Percentiles rank a stretch among this genome's conserved stretches.
phyloP scores from a whole-genome alignment of 1,140 invertebrate species.

The Nasonia longicornis region DNA sequence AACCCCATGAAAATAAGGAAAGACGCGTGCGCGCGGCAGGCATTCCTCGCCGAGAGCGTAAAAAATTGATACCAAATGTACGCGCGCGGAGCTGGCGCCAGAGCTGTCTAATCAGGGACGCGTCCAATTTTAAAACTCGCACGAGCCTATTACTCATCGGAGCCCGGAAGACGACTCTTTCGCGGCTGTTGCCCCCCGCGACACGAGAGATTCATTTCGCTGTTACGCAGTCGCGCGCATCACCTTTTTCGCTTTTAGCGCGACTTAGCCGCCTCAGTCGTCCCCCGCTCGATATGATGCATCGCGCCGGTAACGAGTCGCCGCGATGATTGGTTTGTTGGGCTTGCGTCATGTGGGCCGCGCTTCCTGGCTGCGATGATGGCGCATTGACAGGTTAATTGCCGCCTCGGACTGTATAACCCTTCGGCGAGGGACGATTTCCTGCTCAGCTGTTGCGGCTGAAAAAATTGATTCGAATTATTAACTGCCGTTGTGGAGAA shows the following conservation, averaged over 20 bases:
- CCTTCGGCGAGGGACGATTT: background rate
- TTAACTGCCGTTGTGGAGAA: no score
- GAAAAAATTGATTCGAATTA: no score
- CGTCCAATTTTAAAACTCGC: constrained; percentile 13
- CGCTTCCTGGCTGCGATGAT: background rate
- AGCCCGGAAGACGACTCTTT: background rate
- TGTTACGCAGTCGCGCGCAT: background rate
- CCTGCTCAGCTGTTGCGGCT: background rate
- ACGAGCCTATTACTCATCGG: constrained; percentile 7
- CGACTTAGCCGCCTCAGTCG: background rate
- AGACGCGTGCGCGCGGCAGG: background rate
- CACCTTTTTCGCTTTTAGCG: background rate
- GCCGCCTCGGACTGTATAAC: background rate
- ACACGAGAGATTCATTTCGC: constrained; percentile 28
- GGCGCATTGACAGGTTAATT: background rate
- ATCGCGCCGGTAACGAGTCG: constrained; percentile 18
- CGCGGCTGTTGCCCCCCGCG: background rate
- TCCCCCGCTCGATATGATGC: no score
- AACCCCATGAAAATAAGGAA: background rate
- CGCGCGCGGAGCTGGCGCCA: background rate
- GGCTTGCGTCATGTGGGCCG: background rate
- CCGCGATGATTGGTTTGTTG: constrained; percentile 6
- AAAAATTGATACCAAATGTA: constrained; percentile 19
- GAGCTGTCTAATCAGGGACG: background rate
- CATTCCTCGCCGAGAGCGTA: background rate